Evolutionary conservation across 2,888 invertebrate species (phyloP).

Genomic region (Drosophila affinis): DNA sequence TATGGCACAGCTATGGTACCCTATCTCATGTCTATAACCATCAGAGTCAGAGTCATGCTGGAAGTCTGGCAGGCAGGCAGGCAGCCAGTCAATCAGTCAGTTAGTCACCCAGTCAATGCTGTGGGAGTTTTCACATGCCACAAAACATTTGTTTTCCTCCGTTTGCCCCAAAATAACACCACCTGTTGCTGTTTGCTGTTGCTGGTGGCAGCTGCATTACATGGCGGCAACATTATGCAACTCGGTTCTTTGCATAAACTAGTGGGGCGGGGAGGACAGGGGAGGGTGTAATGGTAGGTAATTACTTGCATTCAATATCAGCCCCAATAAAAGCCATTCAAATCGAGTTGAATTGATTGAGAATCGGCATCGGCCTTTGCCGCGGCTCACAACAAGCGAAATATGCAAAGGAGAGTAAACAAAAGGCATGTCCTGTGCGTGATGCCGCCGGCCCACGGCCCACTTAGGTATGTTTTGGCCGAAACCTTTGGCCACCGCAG

Average conservation of each 20-base stretch:
- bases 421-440: too few species aligned
- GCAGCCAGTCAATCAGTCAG: slow-evolving; percentile 18
- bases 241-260: not conserved
- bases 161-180: not conserved
- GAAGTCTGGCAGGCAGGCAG: slow-evolving; percentile 5
- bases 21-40: slow-evolving; percentile 14
- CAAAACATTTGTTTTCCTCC: not conserved
- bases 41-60: slow-evolving; percentile 5
- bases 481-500: too few species aligned
- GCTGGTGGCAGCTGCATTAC: not conserved
- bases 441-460: too few species aligned
- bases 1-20: not conserved
- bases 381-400: too few species aligned
- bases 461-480: too few species aligned
- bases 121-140: slow-evolving; percentile 61
- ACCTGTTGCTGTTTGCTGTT: not conserved
- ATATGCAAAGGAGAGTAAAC: too few species aligned
- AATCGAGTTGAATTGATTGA: too few species aligned
- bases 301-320: not conserved
- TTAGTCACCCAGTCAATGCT: slow-evolving; percentile 41
- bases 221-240: not conserved
- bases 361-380: too few species aligned
- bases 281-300: not conserved
- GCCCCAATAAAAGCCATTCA: too few species aligned
- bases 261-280: not conserved